Percentiles rank a stretch among this genome's conserved stretches.
Conservation (phyloP, 2,113 vertebrate species). For the Oxyruncus cristatus region DNA sequence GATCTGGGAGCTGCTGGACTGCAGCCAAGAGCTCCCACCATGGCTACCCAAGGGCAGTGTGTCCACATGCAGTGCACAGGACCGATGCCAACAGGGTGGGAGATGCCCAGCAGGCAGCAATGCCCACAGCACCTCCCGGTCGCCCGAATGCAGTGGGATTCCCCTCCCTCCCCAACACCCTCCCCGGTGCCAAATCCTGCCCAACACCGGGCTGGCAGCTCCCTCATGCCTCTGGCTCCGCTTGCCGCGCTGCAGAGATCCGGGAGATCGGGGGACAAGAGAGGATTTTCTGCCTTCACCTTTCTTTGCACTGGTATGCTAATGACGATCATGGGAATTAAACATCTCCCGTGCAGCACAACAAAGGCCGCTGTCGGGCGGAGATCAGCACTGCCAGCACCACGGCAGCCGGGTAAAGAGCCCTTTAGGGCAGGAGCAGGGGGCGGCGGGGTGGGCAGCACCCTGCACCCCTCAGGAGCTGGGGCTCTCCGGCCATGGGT, state of each 20-base stretch:
- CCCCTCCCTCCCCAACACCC: not conserved
- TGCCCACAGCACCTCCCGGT: fast-evolving
- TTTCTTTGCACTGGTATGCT: not conserved
- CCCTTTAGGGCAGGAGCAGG: not conserved
- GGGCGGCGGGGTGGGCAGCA: not conserved
- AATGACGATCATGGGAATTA: not conserved
- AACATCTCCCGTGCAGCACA: not conserved
- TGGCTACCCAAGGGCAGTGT: fast-evolving
- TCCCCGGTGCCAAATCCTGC: not conserved
- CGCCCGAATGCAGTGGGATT: fast-evolving
- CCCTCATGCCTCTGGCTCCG: fast-evolving
- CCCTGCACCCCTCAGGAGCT: fast-evolving
- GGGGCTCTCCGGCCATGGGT: fast-evolving
- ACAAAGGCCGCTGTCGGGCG: slow-evolving; percentile 9
- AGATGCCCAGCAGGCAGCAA: not conserved
- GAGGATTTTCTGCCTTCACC: not conserved
- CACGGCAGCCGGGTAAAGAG: not conserved
- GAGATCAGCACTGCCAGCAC: not conserved
- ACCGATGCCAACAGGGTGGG: not conserved
- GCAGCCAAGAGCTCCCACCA: fast-evolving
- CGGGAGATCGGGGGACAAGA: not conserved
- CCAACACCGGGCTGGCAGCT: fast-evolving
- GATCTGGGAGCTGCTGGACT: not conserved
- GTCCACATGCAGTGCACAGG: fast-evolving
- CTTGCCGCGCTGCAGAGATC: not conserved